Conservation (phyloP, 1,140 invertebrate species). For the Planococcus citri region DNA sequence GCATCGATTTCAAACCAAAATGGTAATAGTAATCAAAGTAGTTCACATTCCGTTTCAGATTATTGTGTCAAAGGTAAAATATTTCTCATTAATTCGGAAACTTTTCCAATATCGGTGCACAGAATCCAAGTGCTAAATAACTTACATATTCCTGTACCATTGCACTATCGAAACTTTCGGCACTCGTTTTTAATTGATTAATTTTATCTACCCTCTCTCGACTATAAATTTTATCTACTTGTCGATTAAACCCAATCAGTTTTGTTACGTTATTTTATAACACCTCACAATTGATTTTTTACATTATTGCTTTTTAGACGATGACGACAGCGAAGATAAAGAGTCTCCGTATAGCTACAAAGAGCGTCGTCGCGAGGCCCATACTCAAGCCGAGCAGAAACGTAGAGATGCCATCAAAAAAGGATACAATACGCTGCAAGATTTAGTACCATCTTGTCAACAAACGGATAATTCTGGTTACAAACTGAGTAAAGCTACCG, state of each 20-base stretch:
- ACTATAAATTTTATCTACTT: no score
- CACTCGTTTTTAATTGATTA: no score
- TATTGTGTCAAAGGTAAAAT: neutral
- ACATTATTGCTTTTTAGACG: constrained; percentile 43
- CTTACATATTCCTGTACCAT: no score
- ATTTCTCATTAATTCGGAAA: no score
- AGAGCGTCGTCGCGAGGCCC: constrained; percentile 82
- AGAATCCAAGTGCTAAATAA: no score
- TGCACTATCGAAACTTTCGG: no score
- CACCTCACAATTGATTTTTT: no score
- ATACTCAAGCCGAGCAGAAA: constrained; percentile 96
- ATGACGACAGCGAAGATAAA: constrained; percentile 79
- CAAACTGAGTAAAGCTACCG: constrained; percentile 91
- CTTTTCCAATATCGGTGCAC: no score
- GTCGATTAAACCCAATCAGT: no score
- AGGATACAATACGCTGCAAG: constrained; percentile 82
- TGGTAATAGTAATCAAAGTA: neutral
- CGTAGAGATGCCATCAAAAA: constrained; percentile 92
- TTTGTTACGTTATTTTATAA: no score
- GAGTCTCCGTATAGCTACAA: constrained; percentile 74
- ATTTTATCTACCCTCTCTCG: no score
- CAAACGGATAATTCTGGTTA: constrained; percentile 75
- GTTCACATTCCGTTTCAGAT: neutral
- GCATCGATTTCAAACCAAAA: neutral
- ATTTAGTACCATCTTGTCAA: constrained; percentile 82